phyloP scores from a whole-genome alignment of 2,797 vertebrate species.

The Menidia menidia region DNA sequence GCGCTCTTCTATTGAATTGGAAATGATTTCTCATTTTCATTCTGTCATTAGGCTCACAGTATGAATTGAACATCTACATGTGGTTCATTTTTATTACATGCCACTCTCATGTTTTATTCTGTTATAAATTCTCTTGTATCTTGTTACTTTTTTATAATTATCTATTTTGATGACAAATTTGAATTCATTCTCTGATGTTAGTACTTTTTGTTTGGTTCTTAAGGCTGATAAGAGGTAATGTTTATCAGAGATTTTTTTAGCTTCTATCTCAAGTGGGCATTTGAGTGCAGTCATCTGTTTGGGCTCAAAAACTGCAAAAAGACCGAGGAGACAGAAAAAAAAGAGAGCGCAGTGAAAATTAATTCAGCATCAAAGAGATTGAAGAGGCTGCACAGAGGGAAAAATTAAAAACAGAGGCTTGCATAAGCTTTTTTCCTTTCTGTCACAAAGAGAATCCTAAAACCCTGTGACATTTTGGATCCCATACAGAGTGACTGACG shows the following conservation, averaged over 20 bases:
- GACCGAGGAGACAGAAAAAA: constrained; percentile 3
- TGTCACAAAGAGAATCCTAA: constrained; percentile 52
- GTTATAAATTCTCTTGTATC: not conserved
- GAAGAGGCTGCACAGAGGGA: not conserved
- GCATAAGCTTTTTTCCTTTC: constrained; percentile 25
- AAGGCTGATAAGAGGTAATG: constrained; percentile 29
- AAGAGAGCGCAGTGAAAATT: constrained; percentile 22
- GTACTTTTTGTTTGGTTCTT: constrained; percentile 25
- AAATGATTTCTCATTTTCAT: constrained; percentile 21
- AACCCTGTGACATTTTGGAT: constrained; percentile 65
- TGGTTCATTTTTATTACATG: constrained; percentile 32
- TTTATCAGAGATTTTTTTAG: constrained; percentile 33
- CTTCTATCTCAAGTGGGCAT: constrained; percentile 29
- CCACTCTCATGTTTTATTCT: not conserved
- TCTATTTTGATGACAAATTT: constrained; percentile 8
- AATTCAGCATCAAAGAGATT: constrained; percentile 9
- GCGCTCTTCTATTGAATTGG: constrained; percentile 35
- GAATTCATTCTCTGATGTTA: constrained; percentile 11
- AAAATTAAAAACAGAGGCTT: constrained; percentile 6
- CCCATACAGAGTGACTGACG: constrained; percentile 56
- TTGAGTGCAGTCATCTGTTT: constrained; percentile 25
- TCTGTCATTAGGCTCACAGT: constrained; percentile 40
- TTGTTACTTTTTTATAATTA: constrained; percentile 18
- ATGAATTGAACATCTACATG: constrained; percentile 35
- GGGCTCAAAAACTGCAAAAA: constrained; percentile 17